Conservation (phyloP, 2,797 vertebrate species). For the Setipinna tenuifilis region DNA sequence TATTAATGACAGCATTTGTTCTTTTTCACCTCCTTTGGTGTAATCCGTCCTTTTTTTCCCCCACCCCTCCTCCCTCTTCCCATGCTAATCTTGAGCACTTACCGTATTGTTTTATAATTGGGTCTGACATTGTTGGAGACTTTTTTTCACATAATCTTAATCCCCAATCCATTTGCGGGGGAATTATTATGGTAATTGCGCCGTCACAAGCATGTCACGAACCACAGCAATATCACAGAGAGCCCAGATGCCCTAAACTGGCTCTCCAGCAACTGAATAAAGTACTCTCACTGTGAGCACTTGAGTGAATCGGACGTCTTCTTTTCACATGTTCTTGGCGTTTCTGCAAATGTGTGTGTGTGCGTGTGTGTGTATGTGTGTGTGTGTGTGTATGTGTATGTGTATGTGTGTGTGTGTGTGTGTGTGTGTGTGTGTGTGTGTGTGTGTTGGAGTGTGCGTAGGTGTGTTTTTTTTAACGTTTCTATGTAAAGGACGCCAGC, state of each 20-base stretch:
- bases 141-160: constrained; percentile 16
- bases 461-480: too few relatives aligned
- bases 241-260: background rate
- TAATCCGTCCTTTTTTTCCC: background rate
- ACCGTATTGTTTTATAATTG: constrained; percentile 20
- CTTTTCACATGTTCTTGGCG: background rate
- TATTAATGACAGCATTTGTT: background rate
- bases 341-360: background rate
- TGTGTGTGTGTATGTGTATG: too few relatives aligned
- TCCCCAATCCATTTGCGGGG: background rate
- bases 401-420: too few relatives aligned
- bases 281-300: background rate
- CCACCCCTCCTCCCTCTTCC: too few relatives aligned
- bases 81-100: constrained; percentile 5
- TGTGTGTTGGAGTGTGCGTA: too few relatives aligned
- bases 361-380: too few relatives aligned
- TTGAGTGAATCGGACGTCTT: background rate
- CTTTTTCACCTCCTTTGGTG: background rate
- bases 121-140: constrained; percentile 8
- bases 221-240: background rate
- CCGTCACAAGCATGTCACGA: constrained; percentile 5
- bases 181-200: constrained; percentile 24
- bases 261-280: constrained; percentile 7
- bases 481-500: too few relatives aligned
- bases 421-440: too few relatives aligned